These are phyloP conservation scores for Lytechinus variegatus DNA, from an alignment of 35 echinoderm and acorn worm species.

Conservation along the genomic window DNA sequence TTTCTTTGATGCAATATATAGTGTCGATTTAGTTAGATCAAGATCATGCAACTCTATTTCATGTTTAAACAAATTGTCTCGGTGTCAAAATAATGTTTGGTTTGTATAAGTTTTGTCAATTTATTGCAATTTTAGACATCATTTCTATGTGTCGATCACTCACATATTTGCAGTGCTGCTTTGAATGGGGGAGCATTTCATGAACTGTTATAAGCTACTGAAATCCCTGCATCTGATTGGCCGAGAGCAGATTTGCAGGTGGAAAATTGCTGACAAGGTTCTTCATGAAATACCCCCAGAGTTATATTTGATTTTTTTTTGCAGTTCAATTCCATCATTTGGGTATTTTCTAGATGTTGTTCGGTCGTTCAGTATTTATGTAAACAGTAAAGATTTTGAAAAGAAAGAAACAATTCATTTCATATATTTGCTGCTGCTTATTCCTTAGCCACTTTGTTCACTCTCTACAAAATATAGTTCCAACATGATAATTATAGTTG, in stretches of 20 bases:
- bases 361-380: neutral
- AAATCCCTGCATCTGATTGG: too few relatives aligned
- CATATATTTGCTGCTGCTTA: neutral
- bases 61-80: neutral
- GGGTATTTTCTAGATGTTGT: neutral
- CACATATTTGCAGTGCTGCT: neutral
- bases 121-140: neutral
- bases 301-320: slow-evolving; percentile 15
- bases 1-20: slow-evolving; percentile 15
- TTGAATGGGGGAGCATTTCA: neutral
- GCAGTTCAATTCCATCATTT: neutral
- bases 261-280: too few relatives aligned
- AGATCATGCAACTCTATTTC: slow-evolving; percentile 2
- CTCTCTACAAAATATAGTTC: neutral
- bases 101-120: neutral
- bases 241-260: too few relatives aligned
- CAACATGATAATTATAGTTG: too few relatives aligned
- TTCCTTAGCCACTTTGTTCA: neutral
- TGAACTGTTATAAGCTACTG: too few relatives aligned
- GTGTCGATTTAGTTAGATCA: neutral
- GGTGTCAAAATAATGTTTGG: neutral
- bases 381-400: neutral
- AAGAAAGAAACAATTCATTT: neutral
- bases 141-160: neutral
- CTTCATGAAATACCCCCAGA: neutral